Evolutionary conservation across 92 coral and sea anemone genomes (phyloP).

Genomic region (Bergia puertoricense): DNA sequence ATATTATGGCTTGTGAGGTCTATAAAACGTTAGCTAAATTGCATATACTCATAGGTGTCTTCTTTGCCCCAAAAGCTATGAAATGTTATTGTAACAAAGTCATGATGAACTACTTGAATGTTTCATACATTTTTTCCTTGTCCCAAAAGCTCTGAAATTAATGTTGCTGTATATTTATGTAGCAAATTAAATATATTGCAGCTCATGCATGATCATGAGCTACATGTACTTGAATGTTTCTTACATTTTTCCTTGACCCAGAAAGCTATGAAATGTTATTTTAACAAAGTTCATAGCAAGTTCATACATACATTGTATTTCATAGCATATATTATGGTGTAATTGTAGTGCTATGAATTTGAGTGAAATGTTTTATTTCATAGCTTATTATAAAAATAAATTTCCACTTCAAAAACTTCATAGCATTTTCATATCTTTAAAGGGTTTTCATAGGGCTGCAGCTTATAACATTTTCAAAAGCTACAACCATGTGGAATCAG

Average conservation of each 20-base stretch:
- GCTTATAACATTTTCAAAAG: not conserved
- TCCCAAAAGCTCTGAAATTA: too few species aligned
- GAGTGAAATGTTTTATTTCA: not conserved
- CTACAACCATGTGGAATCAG: not conserved
- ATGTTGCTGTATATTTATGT: too few species aligned
- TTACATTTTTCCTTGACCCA: not conserved
- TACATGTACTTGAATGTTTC: not conserved
- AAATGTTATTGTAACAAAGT: too few species aligned
- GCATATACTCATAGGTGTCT: too few species aligned
- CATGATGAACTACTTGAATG: too few species aligned
- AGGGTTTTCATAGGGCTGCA: not conserved
- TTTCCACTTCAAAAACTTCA: not conserved
- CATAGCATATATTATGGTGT: constrained; percentile 16
- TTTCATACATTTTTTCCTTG: too few species aligned
- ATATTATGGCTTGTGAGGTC: too few species aligned
- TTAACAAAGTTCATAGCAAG: not conserved
- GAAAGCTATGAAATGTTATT: too few species aligned
- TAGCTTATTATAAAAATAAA: not conserved
- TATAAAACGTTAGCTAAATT: too few species aligned
- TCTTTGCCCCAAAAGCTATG: too few species aligned
- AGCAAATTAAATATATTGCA: not conserved
- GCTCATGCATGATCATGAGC: constrained; percentile 4
- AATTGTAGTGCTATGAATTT: constrained; percentile 7
- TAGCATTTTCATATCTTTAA: not conserved
- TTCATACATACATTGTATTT: not conserved